A percentile compares a stretch with the other conserved stretches of the same genome.
These are phyloP conservation scores for Pogona vitticeps DNA, from an alignment of 2,113 vertebrate species.

Conservation along the genomic window DNA sequence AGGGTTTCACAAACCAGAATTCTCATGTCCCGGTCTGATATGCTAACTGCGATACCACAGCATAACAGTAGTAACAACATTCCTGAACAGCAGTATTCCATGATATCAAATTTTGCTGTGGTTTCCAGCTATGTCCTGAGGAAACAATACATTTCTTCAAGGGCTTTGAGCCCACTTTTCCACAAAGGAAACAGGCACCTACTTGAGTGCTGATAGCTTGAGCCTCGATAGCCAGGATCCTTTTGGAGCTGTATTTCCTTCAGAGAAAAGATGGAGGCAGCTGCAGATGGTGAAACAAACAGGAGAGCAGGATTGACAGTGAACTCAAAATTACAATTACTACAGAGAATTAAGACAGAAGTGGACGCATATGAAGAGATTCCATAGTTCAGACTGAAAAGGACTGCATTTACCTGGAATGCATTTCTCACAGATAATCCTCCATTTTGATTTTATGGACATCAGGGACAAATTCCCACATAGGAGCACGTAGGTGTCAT, in stretches of 20 bases:
- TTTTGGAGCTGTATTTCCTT: slow-evolving; percentile 93
- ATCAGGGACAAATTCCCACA: neutral
- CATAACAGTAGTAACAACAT: neutral
- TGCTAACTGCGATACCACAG: neutral
- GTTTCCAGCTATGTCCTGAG: neutral
- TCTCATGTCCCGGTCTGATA: neutral
- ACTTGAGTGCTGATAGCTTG: slow-evolving; percentile 92
- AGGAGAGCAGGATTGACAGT: neutral
- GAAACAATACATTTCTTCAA: neutral
- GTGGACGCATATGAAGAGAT: too few species aligned
- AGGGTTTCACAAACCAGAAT: neutral
- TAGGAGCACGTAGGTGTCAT: neutral
- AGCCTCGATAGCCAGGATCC: slow-evolving; percentile 89
- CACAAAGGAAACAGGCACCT: slow-evolving; percentile 13
- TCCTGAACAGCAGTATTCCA: neutral
- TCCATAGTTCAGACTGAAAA: neutral
- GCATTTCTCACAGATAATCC: neutral
- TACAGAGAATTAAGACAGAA: fast-evolving
- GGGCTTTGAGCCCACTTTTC: neutral
- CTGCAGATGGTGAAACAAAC: slow-evolving; percentile 67
- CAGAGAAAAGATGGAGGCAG: slow-evolving; percentile 90
- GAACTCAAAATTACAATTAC: neutral
- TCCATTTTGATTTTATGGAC: neutral
- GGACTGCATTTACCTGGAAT: neutral
- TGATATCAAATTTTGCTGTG: neutral